These are phyloP conservation scores for Ginglymostoma cirratum DNA, from an alignment of 2,113 vertebrate species.

Conservation along the genomic window DNA sequence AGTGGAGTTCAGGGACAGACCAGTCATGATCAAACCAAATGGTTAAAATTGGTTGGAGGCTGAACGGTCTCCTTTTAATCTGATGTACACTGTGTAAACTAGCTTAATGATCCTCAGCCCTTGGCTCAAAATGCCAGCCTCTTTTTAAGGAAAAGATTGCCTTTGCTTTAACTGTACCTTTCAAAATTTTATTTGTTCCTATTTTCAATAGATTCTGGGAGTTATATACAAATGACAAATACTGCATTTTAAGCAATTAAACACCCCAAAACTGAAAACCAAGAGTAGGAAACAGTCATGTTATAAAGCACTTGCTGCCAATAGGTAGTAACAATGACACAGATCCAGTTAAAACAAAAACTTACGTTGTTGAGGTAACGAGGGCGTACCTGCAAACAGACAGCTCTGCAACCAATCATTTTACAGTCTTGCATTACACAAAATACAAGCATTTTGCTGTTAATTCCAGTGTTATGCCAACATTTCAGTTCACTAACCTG, in stretches of 20 bases:
- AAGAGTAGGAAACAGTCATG: not conserved
- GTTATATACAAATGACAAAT: not conserved
- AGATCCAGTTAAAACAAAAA: not conserved
- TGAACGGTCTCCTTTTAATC: not conserved
- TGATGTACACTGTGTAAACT: not conserved
- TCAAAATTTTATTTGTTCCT: not conserved
- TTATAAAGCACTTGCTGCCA: not conserved
- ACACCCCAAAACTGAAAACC: not conserved
- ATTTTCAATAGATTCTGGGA: not conserved
- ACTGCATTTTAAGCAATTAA: not conserved
- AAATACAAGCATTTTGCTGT: not conserved
- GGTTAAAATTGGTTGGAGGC: not conserved
- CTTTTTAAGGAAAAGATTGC: not conserved
- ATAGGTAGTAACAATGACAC: not conserved
- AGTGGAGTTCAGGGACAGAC: not conserved
- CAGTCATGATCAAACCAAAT: not conserved
- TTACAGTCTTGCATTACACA: not conserved
- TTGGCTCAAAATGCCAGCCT: not conserved
- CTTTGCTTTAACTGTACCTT: not conserved
- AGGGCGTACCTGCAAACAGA: not conserved
- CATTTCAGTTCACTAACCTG: constrained; percentile 66
- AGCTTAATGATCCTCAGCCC: not conserved
- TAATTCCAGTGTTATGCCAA: not conserved
- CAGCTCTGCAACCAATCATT: not conserved
- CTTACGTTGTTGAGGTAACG: not conserved